A percentile compares a stretch with the other conserved stretches of the same genome.
Conservation (phyloP, 2,113 vertebrate genomes). For the Callipepla squamata region DNA sequence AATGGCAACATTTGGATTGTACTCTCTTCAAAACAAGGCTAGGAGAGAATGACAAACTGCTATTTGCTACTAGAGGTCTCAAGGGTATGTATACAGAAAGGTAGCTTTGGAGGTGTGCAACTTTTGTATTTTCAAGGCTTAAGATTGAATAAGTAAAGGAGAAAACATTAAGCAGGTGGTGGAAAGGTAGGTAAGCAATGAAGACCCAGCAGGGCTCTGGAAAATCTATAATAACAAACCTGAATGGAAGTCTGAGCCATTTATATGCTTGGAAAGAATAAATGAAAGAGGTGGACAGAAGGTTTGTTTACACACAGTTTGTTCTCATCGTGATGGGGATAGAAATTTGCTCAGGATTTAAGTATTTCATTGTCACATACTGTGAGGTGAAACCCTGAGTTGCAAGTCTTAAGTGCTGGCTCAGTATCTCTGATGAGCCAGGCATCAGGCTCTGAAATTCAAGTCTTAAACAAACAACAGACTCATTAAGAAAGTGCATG, state of each 20-base stretch:
- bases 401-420: neutral
- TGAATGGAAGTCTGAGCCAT: neutral
- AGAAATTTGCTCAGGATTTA: neutral
- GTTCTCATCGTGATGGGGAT: neutral
- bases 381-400: neutral
- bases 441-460: neutral
- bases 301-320: neutral
- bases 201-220: neutral
- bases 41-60: neutral
- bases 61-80: neutral
- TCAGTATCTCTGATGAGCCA: neutral
- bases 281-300: neutral
- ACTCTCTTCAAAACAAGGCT: neutral
- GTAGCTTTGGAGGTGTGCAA: neutral
- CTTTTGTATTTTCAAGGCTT: neutral
- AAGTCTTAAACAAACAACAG: neutral
- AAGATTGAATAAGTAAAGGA: neutral
- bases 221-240: neutral
- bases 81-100: neutral
- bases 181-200: neutral
- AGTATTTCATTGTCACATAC: neutral
- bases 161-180: neutral
- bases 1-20: neutral
- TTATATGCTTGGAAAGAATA: neutral
- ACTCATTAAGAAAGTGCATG: neutral